These are phyloP conservation scores for Montipora capitata DNA, from an alignment of 92 coral and sea anemone species.

Conservation along the genomic window DNA sequence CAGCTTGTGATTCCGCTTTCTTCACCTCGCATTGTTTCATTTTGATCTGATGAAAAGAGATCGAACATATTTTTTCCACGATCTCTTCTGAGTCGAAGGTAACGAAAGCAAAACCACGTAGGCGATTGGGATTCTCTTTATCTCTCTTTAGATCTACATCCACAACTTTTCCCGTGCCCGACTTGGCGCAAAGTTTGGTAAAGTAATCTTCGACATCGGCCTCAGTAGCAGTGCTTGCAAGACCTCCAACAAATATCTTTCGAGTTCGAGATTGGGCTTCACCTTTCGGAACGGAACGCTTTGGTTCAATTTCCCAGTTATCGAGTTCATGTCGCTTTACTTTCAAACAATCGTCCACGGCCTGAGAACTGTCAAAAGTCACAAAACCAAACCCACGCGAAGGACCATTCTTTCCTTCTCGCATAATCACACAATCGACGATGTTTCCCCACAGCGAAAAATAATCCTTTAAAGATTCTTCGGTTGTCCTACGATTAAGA, in stretches of 20 bases:
- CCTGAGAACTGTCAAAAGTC: conserved; percentile 85
- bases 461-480: conserved; percentile 90
- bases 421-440: conserved; percentile 97
- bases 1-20: conserved; percentile 93
- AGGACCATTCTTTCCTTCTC: conserved; percentile 78
- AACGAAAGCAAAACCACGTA: conserved; percentile 97
- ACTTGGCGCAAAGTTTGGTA: conserved; percentile 77
- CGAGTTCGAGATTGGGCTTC: conserved; percentile 87
- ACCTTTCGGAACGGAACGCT: conserved; percentile 95
- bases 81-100: conserved; percentile 93
- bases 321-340: conserved; percentile 86
- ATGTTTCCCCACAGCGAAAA: conserved; percentile 97
- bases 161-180: conserved; percentile 88
- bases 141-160: conserved; percentile 93
- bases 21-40: conserved; percentile 97
- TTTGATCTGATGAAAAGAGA: conserved; percentile 92
- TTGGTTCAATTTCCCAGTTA: conserved; percentile 97
- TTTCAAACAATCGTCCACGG: conserved; percentile 91
- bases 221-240: conserved; percentile 97
- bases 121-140: conserved; percentile 89
- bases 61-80: conserved; percentile 90
- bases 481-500: conserved; percentile 89
- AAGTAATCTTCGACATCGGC: conserved; percentile 92
- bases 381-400: conserved; percentile 99
- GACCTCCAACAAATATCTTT: conserved; percentile 96